Evolutionary conservation across 2,113 vertebrate species (phyloP).

Genomic region (Puffinus mauretanicus): DNA sequence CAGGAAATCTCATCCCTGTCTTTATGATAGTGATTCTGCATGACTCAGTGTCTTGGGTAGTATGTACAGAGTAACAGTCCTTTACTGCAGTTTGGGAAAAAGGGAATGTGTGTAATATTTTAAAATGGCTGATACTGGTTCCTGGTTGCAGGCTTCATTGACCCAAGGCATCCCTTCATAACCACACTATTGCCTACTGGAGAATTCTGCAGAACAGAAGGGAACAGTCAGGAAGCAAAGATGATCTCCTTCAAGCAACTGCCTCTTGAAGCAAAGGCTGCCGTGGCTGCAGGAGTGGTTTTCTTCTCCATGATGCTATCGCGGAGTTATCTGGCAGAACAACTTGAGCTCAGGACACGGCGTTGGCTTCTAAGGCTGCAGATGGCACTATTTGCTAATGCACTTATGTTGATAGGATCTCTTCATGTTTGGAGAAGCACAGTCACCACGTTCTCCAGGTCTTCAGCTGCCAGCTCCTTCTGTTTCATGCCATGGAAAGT

Average conservation of each 20-base stretch:
- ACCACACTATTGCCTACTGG: slow-evolving; percentile 53
- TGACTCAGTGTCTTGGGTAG: background rate
- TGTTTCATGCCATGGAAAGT: slow-evolving; percentile 74
- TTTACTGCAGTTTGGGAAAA: slow-evolving; percentile 16
- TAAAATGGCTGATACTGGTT: slow-evolving; percentile 71
- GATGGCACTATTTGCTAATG: slow-evolving; percentile 74
- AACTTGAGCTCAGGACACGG: slow-evolving; percentile 56
- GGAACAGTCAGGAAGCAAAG: slow-evolving; percentile 30
- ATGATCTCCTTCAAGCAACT: slow-evolving; percentile 76
- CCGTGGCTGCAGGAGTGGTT: slow-evolving; percentile 72
- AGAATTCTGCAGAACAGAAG: slow-evolving; percentile 30
- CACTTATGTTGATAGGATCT: slow-evolving; percentile 79
- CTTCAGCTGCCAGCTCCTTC: slow-evolving; percentile 22
- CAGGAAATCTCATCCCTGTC: background rate
- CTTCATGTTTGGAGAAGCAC: slow-evolving; percentile 78
- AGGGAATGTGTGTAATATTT: slow-evolving; percentile 40
- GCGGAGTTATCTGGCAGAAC: slow-evolving; percentile 67
- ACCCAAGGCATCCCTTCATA: slow-evolving; percentile 66
- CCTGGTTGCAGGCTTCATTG: slow-evolving; percentile 77
- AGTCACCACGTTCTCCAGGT: slow-evolving; percentile 62
- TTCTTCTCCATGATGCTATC: slow-evolving; percentile 78
- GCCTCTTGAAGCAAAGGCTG: slow-evolving; percentile 74
- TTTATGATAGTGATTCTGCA: background rate
- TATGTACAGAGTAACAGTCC: background rate
- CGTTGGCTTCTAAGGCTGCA: slow-evolving; percentile 75